Evolutionary conservation across 2,797 vertebrate species (phyloP).

Genomic region (Liparis tanakae): DNA sequence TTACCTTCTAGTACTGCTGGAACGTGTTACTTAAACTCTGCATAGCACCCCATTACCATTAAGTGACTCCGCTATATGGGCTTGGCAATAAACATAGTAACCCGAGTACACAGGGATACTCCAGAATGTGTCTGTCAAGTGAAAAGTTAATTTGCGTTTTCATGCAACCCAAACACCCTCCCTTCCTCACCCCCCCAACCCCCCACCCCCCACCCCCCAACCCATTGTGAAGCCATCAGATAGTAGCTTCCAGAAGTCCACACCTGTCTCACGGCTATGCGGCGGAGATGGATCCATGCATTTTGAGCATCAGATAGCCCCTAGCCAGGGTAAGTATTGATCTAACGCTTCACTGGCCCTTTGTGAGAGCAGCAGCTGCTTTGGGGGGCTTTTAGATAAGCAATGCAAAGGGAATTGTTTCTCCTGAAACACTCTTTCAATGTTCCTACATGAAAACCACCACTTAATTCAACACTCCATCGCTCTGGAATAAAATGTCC

Average conservation of each 20-base stretch:
- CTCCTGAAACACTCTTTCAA: constrained; percentile 69
- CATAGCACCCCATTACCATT: constrained; percentile 57
- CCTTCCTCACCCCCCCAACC: constrained; percentile 41
- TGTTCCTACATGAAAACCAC: constrained; percentile 73
- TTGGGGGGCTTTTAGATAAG: constrained; percentile 83
- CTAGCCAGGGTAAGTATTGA: constrained; percentile 85
- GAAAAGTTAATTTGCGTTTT: constrained; percentile 82
- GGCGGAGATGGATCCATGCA: constrained; percentile 84
- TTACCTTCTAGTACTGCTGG: constrained; percentile 42
- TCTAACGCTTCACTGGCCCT: constrained; percentile 82
- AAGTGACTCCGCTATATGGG: constrained; percentile 57
- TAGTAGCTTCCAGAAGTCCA: constrained; percentile 79
- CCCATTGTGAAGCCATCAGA: constrained; percentile 84
- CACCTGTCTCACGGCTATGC: constrained; percentile 85
- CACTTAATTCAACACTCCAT: constrained; percentile 81
- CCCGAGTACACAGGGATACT: constrained; percentile 58
- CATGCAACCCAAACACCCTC: constrained; percentile 69
- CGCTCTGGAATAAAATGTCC: constrained; percentile 73
- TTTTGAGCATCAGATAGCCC: constrained; percentile 85
- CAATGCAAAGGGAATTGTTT: constrained; percentile 79
- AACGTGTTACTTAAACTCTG: constrained; percentile 48
- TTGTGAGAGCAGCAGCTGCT: constrained; percentile 83
- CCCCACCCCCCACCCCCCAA: constrained; percentile 21
- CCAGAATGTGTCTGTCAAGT: constrained; percentile 74
- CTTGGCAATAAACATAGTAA: constrained; percentile 63